phyloP scores from a whole-genome alignment of 2,888 invertebrate genomes.

The Machimus rusticus region DNA sequence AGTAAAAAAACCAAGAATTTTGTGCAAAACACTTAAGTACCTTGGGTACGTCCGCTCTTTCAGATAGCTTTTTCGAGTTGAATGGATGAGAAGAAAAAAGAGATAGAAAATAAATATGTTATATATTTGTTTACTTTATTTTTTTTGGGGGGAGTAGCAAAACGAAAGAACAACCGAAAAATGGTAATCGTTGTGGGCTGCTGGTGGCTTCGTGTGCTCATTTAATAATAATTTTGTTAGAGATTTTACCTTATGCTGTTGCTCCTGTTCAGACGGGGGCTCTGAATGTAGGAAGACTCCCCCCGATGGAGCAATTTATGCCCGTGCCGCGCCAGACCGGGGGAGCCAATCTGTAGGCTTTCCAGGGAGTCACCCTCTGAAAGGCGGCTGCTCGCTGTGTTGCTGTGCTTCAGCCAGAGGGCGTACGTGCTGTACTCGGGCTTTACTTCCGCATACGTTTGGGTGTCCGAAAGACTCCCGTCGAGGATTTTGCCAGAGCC shows the following conservation, averaged over 20 bases:
- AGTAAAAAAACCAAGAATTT: background rate
- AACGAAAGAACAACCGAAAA: slow-evolving; percentile 41
- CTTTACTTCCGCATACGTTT: slow-evolving; percentile 75
- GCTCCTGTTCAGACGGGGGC: slow-evolving; percentile 80
- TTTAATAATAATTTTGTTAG: slow-evolving; percentile 3
- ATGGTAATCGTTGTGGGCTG: background rate
- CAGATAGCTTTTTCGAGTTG: slow-evolving; percentile 73
- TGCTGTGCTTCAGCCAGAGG: slow-evolving; percentile 88
- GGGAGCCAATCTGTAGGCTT: slow-evolving; percentile 75
- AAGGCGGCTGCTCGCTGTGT: slow-evolving; percentile 77
- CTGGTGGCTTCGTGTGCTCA: background rate
- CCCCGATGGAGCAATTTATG: slow-evolving; percentile 62
- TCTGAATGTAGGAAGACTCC: slow-evolving; percentile 65
- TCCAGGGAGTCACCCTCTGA: slow-evolving; percentile 93
- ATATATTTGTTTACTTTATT: background rate
- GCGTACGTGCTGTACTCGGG: slow-evolving; percentile 86
- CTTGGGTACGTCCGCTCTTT: slow-evolving; percentile 93
- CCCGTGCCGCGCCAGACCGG: slow-evolving; percentile 65
- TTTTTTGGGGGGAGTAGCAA: background rate
- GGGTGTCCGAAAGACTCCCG: slow-evolving; percentile 86
- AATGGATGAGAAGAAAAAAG: background rate
- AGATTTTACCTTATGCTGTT: slow-evolving; percentile 86
- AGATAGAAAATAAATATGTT: background rate
- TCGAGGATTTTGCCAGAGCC: slow-evolving; percentile 68
- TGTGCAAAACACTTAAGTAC: slow-evolving; percentile 63